These are phyloP conservation scores for Dendrolimus houi DNA, from an alignment of 2,888 invertebrate species.

Conservation along the genomic window DNA sequence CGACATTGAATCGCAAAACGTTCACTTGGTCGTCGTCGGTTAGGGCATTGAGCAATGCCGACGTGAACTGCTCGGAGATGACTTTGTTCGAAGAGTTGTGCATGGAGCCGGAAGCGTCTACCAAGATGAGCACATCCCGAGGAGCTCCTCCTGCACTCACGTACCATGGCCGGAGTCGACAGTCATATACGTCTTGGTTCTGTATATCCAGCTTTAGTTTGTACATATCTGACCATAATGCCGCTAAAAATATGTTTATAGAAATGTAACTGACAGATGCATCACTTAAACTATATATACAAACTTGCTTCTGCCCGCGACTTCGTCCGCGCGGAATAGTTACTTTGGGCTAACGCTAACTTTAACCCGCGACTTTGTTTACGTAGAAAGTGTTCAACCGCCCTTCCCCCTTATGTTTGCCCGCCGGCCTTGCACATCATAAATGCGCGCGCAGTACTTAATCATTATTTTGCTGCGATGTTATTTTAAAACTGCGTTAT, in stretches of 20 bases:
- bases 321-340: too few species aligned
- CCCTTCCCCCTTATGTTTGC: too few species aligned
- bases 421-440: too few species aligned
- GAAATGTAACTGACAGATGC: too few species aligned
- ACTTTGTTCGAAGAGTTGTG: constrained; percentile 49
- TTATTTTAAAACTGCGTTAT: too few species aligned
- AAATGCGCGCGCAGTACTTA: too few species aligned
- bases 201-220: constrained; percentile 30
- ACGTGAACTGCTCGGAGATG: constrained; percentile 45
- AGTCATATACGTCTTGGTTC: constrained; percentile 50
- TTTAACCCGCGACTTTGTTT: too few species aligned
- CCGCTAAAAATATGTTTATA: constrained; percentile 30
- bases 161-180: constrained; percentile 64
- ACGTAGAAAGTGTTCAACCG: too few species aligned
- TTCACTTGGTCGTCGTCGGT: constrained; percentile 67
- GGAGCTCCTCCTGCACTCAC: constrained; percentile 63
- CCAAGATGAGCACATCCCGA: constrained; percentile 53
- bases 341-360: too few species aligned
- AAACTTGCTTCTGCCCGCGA: too few species aligned
- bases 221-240: constrained; percentile 55
- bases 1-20: constrained; percentile 51
- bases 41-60: constrained; percentile 56
- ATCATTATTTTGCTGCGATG: too few species aligned
- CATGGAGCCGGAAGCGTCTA: constrained; percentile 66
- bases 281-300: too few species aligned